Evolutionary conservation across 2,113 vertebrate genomes (phyloP).

Genomic region (Octodon degus): DNA sequence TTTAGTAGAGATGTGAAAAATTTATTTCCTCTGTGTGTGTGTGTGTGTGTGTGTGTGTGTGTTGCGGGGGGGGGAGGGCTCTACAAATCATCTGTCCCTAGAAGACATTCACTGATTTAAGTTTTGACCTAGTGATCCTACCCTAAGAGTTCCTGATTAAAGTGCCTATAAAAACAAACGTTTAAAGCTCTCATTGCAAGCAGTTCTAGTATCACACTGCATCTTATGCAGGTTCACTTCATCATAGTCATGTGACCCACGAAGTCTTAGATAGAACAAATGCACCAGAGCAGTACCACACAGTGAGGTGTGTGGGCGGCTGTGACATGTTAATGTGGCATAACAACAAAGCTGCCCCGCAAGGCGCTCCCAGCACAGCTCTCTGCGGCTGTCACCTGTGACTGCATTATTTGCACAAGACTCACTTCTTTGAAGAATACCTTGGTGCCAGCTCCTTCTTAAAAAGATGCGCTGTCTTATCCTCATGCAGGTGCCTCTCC

Average conservation of each 20-base stretch:
- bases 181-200: background rate
- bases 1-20: background rate
- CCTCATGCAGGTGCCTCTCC: rapidly evolving
- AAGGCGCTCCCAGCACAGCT: background rate
- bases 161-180: background rate
- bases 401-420: background rate
- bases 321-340: background rate
- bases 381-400: background rate
- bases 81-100: background rate
- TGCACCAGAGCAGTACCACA: background rate
- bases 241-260: background rate
- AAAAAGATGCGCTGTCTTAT: background rate
- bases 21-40: background rate
- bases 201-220: background rate
- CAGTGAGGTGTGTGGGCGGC: background rate
- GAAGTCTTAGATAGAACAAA: background rate
- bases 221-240: background rate
- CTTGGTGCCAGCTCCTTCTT: background rate
- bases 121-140: slow-evolving; percentile 21
- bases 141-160: slow-evolving; percentile 9
- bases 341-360: background rate
- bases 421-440: background rate
- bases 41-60: no score
- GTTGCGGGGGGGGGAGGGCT: no score
- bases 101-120: background rate